phyloP scores from a whole-genome alignment of 2,797 vertebrate genomes.

The Phrynocephalus forsythii region DNA sequence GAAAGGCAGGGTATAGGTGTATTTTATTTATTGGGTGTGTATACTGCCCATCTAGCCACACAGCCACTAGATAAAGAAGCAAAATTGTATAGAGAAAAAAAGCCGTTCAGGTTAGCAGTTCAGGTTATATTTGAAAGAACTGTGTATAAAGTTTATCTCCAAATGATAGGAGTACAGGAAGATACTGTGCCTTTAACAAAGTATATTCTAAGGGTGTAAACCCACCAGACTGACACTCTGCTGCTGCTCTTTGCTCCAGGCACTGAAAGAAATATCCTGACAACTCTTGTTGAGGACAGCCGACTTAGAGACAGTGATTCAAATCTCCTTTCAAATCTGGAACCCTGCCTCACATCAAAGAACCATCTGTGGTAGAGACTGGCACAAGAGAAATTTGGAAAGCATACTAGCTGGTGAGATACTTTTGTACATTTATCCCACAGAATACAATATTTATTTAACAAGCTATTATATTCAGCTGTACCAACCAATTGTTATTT shows the following conservation, averaged over 20 bases:
- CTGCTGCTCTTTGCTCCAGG: conserved; percentile 52
- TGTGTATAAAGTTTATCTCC: background rate
- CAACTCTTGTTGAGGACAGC: conserved; percentile 24
- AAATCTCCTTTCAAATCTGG: conserved; percentile 1
- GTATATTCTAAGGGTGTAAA: background rate
- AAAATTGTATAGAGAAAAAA: background rate
- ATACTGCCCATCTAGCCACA: no score
- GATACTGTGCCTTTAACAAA: background rate
- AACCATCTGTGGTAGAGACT: background rate
- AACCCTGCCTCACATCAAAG: conserved; percentile 29
- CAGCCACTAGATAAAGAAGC: background rate
- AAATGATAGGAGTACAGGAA: background rate
- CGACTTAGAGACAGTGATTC: background rate
- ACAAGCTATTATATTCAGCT: background rate
- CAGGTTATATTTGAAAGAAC: rapidly evolving
- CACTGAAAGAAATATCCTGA: conserved; percentile 33
- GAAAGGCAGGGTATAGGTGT: no score
- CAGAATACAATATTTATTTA: background rate
- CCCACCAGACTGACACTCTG: conserved; percentile 38
- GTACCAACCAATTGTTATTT: background rate
- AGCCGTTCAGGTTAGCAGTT: background rate
- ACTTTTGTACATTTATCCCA: background rate
- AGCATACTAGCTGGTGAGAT: background rate
- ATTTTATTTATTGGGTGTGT: no score
- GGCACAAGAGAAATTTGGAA: background rate